Evolutionary conservation across 2,888 invertebrate species (phyloP).

Genomic region (Tryphoninae sp.): DNA sequence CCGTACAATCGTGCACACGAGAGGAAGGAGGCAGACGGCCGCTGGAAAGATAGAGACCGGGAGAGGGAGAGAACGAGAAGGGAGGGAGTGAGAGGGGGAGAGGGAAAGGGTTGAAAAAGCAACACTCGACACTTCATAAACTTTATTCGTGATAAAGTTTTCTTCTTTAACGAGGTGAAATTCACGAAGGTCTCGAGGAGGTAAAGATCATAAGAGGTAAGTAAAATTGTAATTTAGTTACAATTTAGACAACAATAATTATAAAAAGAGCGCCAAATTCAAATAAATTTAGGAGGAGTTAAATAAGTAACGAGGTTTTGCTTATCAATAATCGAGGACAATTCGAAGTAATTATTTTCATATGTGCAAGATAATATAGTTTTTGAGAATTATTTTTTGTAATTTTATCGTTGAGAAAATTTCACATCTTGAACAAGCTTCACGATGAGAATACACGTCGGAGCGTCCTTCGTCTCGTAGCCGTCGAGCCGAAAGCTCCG

Average conservation of each 20-base stretch:
- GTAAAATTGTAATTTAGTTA: not conserved
- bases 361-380: too few species aligned
- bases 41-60: not conserved
- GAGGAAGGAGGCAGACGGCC: slow-evolving; percentile 8
- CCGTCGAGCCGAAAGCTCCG: not conserved
- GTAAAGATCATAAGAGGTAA: not conserved
- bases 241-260: not conserved
- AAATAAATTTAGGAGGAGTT: not conserved
- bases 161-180: slow-evolving; percentile 21
- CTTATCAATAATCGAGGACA: not conserved
- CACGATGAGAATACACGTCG: not conserved
- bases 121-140: slow-evolving; percentile 44
- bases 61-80: slow-evolving; percentile 9
- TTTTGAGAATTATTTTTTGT: too few species aligned
- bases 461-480: slow-evolving; percentile 11
- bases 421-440: not conserved
- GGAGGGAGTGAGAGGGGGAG: not conserved
- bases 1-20: slow-evolving; percentile 53
- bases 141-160: slow-evolving; percentile 47
- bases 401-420: not conserved
- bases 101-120: slow-evolving; percentile 39
- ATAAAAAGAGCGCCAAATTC: not conserved
- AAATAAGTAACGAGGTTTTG: not conserved
- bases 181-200: not conserved
- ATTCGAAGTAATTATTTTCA: not conserved